phyloP scores from a whole-genome alignment of 1,140 invertebrate genomes.

The Campoletis sonorensis region DNA sequence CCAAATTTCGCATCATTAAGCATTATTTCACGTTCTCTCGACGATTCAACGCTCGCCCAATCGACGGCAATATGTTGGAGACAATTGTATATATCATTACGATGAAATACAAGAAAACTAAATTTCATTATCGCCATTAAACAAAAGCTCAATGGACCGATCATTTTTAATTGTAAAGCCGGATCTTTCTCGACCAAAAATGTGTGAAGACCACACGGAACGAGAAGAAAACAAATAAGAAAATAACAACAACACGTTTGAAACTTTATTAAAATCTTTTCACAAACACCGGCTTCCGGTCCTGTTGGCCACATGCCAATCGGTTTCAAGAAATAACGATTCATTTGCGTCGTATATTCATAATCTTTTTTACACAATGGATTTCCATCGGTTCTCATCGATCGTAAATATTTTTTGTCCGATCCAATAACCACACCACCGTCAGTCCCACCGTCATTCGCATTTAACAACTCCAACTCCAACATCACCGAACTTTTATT shows the following conservation, averaged over 20 bases:
- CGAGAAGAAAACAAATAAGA: constrained; percentile 48
- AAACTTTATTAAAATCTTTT: constrained; percentile 28
- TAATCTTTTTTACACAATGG: constrained; percentile 32
- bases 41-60: constrained; percentile 49
- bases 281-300: background rate
- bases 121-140: constrained; percentile 58
- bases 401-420: no score
- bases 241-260: constrained; percentile 40
- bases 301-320: constrained; percentile 60
- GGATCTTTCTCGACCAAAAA: constrained; percentile 55
- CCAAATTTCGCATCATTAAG: constrained; percentile 50
- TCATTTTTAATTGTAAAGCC: constrained; percentile 57
- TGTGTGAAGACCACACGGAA: constrained; percentile 53
- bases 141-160: constrained; percentile 59
- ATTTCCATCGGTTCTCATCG: no score
- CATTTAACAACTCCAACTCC: background rate
- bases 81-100: constrained; percentile 44
- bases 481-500: background rate
- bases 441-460: background rate
- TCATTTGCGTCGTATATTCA: constrained; percentile 52
- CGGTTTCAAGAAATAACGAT: constrained; percentile 55
- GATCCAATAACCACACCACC: no score
- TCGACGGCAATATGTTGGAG: constrained; percentile 49
- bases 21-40: constrained; percentile 50
- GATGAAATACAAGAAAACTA: constrained; percentile 41